These are phyloP conservation scores for Parasteatoda tepidariorum DNA, from an alignment of 1,140 invertebrate species.

Conservation along the genomic window DNA sequence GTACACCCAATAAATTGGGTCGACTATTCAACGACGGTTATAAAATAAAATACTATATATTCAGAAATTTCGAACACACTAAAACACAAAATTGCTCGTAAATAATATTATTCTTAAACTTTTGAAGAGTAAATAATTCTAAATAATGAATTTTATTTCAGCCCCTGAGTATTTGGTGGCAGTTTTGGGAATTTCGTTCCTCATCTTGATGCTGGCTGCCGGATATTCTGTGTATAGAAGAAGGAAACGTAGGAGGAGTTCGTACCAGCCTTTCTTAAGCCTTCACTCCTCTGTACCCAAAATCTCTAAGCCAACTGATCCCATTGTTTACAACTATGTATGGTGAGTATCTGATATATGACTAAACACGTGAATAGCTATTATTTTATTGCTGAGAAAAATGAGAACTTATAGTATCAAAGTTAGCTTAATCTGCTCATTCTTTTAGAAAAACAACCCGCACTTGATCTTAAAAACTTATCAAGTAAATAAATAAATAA, in stretches of 20 bases:
- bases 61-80: no score
- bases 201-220: constrained; percentile 1
- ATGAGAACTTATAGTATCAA: no score
- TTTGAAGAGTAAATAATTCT: no score
- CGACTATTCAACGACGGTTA: no score
- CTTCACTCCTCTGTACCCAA: constrained; percentile 9
- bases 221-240: constrained; percentile 16
- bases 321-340: constrained; percentile 43
- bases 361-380: no score
- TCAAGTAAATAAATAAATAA: no score
- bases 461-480: neutral
- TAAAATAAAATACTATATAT: no score
- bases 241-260: constrained; percentile 18
- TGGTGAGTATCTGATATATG: constrained; percentile 45
- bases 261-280: constrained; percentile 43
- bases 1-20: no score
- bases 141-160: constrained; percentile 15
- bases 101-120: no score
- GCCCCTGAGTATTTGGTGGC: constrained; percentile 4
- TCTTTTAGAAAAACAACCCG: neutral
- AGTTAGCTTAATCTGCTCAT: neutral
- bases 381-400: no score
- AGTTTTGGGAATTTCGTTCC: neutral
- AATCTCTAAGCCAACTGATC: constrained; percentile 38
- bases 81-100: no score